phyloP scores from a whole-genome alignment of 2,797 vertebrate genomes.

The Momotus momota region DNA sequence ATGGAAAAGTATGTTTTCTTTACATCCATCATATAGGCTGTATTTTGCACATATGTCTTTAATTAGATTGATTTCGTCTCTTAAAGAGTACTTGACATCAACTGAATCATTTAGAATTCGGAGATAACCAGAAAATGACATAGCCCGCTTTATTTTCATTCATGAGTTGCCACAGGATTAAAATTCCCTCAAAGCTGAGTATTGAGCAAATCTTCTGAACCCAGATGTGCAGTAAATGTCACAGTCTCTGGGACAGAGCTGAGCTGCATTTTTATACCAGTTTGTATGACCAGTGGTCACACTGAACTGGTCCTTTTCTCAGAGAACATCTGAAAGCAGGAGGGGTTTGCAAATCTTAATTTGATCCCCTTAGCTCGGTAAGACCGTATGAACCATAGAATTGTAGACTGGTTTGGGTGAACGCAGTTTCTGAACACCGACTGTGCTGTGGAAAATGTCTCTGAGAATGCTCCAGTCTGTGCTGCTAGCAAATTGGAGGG shows the following conservation, averaged over 20 bases:
- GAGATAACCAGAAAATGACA: background rate
- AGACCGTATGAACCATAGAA: background rate
- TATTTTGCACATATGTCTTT: constrained; percentile 6
- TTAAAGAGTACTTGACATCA: background rate
- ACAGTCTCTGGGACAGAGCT: background rate
- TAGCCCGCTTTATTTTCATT: background rate
- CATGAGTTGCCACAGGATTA: background rate
- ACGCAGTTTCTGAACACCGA: background rate
- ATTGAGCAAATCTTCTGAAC: background rate
- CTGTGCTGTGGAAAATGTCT: background rate
- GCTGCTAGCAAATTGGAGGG: background rate
- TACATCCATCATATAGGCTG: background rate
- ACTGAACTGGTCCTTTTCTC: background rate
- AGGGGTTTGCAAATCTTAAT: background rate
- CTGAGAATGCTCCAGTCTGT: rapidly evolving
- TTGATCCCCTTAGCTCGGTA: background rate
- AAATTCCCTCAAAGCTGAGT: background rate
- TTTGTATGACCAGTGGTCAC: background rate
- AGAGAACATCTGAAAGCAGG: background rate
- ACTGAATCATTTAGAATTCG: background rate
- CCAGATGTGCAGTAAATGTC: background rate
- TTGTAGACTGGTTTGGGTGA: background rate
- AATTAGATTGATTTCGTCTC: background rate
- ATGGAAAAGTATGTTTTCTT: background rate
- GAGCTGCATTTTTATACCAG: background rate